Conservation (phyloP, 1,140 invertebrate species). For the Parapsyche elsis region DNA sequence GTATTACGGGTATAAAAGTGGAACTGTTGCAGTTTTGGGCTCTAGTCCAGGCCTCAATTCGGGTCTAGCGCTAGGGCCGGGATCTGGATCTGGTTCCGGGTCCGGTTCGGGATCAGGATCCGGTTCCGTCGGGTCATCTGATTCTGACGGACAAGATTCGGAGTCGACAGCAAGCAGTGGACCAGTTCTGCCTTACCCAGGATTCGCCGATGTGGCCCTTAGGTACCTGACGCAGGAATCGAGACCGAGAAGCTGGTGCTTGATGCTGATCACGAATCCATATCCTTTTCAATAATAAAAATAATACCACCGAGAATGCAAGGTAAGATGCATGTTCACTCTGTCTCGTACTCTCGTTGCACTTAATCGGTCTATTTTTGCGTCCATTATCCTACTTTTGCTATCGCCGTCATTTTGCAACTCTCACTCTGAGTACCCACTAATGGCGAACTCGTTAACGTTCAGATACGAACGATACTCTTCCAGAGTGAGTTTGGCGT, state of each 20-base stretch:
- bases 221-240: slow-evolving; percentile 89
- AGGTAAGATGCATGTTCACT: slow-evolving; percentile 9
- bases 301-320: neutral
- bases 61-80: slow-evolving; percentile 58
- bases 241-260: slow-evolving; percentile 88
- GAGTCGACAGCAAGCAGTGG: slow-evolving; percentile 69
- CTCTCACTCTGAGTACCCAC: neutral
- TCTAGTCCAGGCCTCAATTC: slow-evolving; percentile 55
- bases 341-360: neutral
- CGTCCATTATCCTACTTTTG: slow-evolving; percentile 25
- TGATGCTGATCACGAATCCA: slow-evolving; percentile 97
- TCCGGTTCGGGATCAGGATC: slow-evolving; percentile 69
- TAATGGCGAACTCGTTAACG: neutral
- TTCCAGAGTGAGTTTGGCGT: no score
- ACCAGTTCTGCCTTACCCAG: slow-evolving; percentile 86
- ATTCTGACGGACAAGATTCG: slow-evolving; percentile 62
- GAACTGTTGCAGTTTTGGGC: slow-evolving; percentile 57
- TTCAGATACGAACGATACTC: neutral
- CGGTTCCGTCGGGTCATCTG: slow-evolving; percentile 70
- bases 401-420: neutral
- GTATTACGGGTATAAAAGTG: slow-evolving; percentile 66
- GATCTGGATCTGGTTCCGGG: slow-evolving; percentile 60
- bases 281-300: slow-evolving; percentile 95
- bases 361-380: slow-evolving; percentile 18
- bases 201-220: slow-evolving; percentile 85